A percentile compares a stretch with the other conserved stretches of the same genome.
Conservation (phyloP, 2,797 vertebrate genomes). For the Hippopotamyrus pictus region DNA sequence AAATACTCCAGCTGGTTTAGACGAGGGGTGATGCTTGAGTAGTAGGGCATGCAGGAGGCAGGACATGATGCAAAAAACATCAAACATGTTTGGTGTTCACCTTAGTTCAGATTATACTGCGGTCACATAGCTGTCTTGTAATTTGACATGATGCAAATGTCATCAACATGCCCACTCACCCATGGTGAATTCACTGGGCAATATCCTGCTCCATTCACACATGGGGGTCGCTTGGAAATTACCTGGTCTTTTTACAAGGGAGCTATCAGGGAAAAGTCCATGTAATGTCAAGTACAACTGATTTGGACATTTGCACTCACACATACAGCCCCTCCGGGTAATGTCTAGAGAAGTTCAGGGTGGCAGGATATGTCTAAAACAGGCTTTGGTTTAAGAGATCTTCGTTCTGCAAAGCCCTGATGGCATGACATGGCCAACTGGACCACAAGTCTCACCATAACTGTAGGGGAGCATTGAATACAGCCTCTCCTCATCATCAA, state of each 20-base stretch:
- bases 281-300: background rate
- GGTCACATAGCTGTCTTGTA: background rate
- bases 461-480: background rate
- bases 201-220: background rate
- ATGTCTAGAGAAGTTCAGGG: background rate
- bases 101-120: background rate
- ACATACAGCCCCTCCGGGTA: background rate
- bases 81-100: background rate
- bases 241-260: background rate
- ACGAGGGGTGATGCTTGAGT: background rate
- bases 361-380: background rate
- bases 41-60: background rate
- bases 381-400: background rate
- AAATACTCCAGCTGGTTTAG: background rate
- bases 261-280: background rate
- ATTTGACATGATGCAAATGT: background rate
- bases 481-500: background rate
- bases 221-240: background rate
- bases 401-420: background rate
- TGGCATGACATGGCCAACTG: background rate
- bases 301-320: background rate
- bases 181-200: background rate
- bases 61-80: background rate
- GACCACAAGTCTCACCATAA: background rate
- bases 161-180: background rate